These are phyloP conservation scores for Athalia rosae DNA, from an alignment of 2,888 invertebrate species.

Conservation along the genomic window DNA sequence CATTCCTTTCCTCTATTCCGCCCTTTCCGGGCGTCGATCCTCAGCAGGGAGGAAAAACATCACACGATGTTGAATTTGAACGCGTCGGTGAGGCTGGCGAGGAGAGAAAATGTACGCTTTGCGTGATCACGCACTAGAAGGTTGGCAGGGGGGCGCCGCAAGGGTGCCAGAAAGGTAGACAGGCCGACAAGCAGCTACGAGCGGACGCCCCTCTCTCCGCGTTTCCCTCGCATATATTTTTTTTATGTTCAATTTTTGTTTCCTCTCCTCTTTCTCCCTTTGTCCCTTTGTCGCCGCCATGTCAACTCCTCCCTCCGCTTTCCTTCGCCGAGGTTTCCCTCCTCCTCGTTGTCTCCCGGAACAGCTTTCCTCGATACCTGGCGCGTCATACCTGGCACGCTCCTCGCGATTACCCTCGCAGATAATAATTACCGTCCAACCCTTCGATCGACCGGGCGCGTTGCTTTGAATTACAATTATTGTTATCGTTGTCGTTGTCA, in stretches of 20 bases:
- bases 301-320: background rate
- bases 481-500: slow-evolving; percentile 19
- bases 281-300: slow-evolving; percentile 11
- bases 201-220: slow-evolving; percentile 19
- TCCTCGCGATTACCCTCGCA: slow-evolving; percentile 26
- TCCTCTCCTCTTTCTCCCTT: slow-evolving; percentile 14
- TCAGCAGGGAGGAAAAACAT: slow-evolving; percentile 4
- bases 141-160: slow-evolving; percentile 18
- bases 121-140: slow-evolving; percentile 25
- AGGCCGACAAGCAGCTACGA: slow-evolving; percentile 16
- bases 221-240: background rate
- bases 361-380: slow-evolving; percentile 22
- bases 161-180: slow-evolving; percentile 22
- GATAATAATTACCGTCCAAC: slow-evolving; percentile 10
- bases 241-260: background rate
- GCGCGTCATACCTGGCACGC: slow-evolving; percentile 13
- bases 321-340: slow-evolving; percentile 25
- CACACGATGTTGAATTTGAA: slow-evolving; percentile 22
- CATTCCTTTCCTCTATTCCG: background rate
- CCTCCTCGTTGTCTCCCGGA: slow-evolving; percentile 38
- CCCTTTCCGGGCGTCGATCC: background rate
- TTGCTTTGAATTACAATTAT: slow-evolving; percentile 28
- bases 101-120: slow-evolving; percentile 8
- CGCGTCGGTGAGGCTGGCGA: slow-evolving; percentile 1
- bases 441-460: slow-evolving; percentile 22